These are phyloP conservation scores for Pan paniscus DNA, from an alignment of 2,113 vertebrate genomes.

Conservation along the genomic window DNA sequence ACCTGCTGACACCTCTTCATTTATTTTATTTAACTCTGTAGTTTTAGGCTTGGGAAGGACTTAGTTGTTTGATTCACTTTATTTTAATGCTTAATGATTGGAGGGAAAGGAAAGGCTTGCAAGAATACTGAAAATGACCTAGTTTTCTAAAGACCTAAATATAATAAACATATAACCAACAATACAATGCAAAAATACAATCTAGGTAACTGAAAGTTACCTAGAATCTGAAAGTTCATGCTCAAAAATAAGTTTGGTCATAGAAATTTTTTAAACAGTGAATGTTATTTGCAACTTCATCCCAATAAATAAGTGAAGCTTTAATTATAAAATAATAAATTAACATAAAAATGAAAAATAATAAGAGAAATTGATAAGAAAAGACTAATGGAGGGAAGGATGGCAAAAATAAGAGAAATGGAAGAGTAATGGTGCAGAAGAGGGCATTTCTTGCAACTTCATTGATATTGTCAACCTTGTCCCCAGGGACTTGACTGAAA, in stretches of 20 bases:
- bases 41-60: not conserved
- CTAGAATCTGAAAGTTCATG: not conserved
- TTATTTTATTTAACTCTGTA: constrained; percentile 28
- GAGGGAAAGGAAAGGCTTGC: not conserved
- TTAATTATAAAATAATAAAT: not conserved
- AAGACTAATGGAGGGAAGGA: not conserved
- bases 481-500: not conserved
- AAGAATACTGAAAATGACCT: not conserved
- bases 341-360: not conserved
- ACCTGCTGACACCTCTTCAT: not conserved
- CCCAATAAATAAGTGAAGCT: not conserved
- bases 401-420: not conserved
- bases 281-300: not conserved
- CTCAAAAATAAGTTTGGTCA: not conserved
- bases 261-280: not conserved
- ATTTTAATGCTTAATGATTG: not conserved
- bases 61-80: not conserved
- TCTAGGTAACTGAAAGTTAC: not conserved
- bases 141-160: not conserved
- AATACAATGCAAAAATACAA: not conserved
- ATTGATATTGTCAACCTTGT: not conserved
- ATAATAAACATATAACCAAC: not conserved
- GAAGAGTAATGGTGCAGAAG: not conserved
- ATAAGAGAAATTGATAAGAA: not conserved
- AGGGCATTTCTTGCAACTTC: not conserved